Evolutionary conservation across 2,888 invertebrate genomes (phyloP).

Genomic region (Pyrrhia umbra): DNA sequence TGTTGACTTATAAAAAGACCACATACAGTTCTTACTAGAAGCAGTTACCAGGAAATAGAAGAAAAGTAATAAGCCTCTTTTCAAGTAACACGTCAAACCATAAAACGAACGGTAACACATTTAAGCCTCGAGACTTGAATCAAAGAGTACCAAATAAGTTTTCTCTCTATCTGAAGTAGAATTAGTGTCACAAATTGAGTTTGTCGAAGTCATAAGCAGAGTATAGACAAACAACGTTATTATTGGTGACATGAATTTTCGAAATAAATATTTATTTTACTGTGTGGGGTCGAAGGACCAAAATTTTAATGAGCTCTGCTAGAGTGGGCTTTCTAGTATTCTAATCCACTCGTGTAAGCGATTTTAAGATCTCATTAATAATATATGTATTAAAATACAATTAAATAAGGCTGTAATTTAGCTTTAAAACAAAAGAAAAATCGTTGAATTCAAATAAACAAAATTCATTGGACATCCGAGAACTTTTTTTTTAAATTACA

Average conservation of each 20-base stretch:
- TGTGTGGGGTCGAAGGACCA: neutral
- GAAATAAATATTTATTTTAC: conserved; percentile 1
- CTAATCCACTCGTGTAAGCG: no score
- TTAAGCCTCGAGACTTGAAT: conserved; percentile 11
- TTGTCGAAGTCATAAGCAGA: conserved; percentile 9
- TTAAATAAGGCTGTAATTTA: no score
- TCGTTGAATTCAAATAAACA: no score
- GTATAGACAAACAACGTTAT: conserved; percentile 19
- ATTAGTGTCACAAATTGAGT: conserved; percentile 37
- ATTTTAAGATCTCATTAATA: no score
- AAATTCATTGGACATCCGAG: no score
- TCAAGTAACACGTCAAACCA: conserved; percentile 28
- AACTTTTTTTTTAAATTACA: no score
- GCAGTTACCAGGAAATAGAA: neutral
- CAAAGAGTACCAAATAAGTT: conserved; percentile 44
- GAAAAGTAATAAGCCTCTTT: conserved; percentile 12
- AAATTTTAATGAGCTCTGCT: neutral
- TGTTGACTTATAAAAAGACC: neutral
- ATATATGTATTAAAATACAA: no score
- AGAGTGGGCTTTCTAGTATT: neutral
- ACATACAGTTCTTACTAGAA: neutral
- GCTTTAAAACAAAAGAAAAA: no score
- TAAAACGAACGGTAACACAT: conserved; percentile 26
- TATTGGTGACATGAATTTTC: conserved; percentile 1
- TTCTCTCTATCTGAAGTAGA: conserved; percentile 22